Evolutionary conservation across 2,113 vertebrate genomes (phyloP).

Genomic region (Pao palembangensis): DNA sequence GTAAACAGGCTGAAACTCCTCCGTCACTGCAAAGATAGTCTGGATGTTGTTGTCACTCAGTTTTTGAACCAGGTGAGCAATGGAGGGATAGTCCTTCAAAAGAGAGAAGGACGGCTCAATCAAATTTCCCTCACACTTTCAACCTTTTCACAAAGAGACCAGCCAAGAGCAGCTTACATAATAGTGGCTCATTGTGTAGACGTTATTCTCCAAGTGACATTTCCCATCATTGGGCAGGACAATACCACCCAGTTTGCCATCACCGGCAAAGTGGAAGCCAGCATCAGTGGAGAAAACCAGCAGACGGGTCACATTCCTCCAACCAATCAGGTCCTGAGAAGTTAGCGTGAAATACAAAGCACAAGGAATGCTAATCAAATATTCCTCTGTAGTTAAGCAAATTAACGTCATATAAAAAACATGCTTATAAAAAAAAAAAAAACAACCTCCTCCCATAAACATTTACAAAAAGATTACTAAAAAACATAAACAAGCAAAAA

Average conservation of each 20-base stretch:
- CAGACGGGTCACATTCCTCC: constrained; percentile 96
- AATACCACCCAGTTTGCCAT: constrained; percentile 97
- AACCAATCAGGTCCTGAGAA: constrained; percentile 88
- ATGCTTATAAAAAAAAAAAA: neutral
- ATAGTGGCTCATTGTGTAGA: constrained; percentile 98
- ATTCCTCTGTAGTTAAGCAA: neutral
- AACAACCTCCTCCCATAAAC: constrained; percentile 25
- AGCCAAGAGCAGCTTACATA: constrained; percentile 79
- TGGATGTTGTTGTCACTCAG: constrained; percentile 99
- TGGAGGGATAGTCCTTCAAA: constrained; percentile 94
- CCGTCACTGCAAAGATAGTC: constrained; percentile 96
- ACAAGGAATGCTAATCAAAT: neutral
- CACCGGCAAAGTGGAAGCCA: constrained; percentile 97
- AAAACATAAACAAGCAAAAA: too few species aligned
- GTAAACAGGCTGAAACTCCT: constrained; percentile 95
- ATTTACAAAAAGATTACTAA: too few species aligned
- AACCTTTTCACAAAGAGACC: neutral
- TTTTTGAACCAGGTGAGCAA: constrained; percentile 97
- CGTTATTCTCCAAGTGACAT: constrained; percentile 88
- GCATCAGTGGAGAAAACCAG: constrained; percentile 98
- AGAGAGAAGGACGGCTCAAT: neutral
- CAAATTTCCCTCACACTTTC: too few species aligned
- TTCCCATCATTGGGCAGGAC: constrained; percentile 96
- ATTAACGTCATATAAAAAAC: constrained; percentile 9
- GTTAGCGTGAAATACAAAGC: neutral